These are phyloP conservation scores for Napeogenes sylphis DNA, from an alignment of 2,888 invertebrate species.

Conservation along the genomic window DNA sequence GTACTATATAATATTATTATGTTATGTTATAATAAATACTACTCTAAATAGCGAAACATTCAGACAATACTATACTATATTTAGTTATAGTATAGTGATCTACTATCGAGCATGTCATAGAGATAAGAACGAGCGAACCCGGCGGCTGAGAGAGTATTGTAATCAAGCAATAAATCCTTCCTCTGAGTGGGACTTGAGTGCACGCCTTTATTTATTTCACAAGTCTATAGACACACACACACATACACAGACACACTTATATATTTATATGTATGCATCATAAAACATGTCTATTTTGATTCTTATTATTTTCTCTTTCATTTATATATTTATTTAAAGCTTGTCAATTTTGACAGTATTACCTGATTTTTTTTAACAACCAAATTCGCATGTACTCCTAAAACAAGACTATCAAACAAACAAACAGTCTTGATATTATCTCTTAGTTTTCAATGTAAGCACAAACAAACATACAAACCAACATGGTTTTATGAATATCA, in stretches of 20 bases:
- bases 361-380: no score
- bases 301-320: no score
- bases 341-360: no score
- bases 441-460: no score
- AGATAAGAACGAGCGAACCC: conserved; percentile 28
- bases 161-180: conserved; percentile 52
- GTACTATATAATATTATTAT: no score
- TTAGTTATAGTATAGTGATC: not conserved
- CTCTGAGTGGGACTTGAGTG: conserved; percentile 32
- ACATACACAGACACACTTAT: not conserved
- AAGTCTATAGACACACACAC: conserved; percentile 14
- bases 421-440: no score
- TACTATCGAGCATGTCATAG: conserved; percentile 23
- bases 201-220: conserved; percentile 38
- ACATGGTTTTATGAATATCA: conserved; percentile 39
- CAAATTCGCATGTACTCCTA: no score
- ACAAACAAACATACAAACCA: conserved; percentile 27
- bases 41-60: not conserved
- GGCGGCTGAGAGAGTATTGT: conserved; percentile 49
- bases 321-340: no score
- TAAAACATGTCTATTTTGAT: no score
- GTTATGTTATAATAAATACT: no score
- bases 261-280: no score
- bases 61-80: not conserved
- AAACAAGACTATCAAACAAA: no score